Evolutionary conservation across 2,888 invertebrate genomes (phyloP).

Genomic region (Junonia oenone): DNA sequence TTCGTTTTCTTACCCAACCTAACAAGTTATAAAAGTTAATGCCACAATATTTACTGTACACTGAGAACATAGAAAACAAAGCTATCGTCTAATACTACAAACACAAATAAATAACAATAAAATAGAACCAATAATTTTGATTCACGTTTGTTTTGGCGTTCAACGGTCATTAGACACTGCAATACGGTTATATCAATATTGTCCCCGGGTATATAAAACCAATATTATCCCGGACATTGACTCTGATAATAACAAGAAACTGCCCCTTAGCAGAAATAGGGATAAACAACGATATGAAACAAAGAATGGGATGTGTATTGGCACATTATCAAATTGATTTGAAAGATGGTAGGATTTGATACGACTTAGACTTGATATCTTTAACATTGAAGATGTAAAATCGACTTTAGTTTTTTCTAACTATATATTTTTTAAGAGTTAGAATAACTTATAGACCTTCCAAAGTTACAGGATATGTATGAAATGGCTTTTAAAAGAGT

Average conservation of each 20-base stretch:
- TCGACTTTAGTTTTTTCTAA: no score
- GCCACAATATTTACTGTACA: no score
- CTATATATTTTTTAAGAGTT: no score
- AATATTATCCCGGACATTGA: conserved; percentile 25
- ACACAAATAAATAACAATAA: not conserved
- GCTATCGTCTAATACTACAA: not conserved
- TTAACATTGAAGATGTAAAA: no score
- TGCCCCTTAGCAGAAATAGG: conserved; percentile 3
- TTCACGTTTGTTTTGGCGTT: conserved; percentile 1
- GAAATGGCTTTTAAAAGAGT: no score
- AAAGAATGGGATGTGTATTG: not conserved
- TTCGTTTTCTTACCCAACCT: no score
- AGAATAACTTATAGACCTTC: no score
- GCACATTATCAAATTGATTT: not conserved
- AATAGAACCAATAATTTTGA: not conserved
- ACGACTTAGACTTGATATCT: no score
- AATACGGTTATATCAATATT: conserved; percentile 17
- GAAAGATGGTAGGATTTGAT: not conserved
- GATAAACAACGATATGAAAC: not conserved
- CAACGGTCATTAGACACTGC: conserved; percentile 13
- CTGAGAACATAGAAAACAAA: no score
- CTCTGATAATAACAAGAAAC: conserved; percentile 21
- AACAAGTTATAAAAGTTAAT: no score
- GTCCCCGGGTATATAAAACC: conserved; percentile 17
- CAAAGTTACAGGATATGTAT: no score